A percentile compares a stretch with the other conserved stretches of the same genome.
Conservation (phyloP, 2,797 vertebrate species). For the Sebastes cheni region DNA sequence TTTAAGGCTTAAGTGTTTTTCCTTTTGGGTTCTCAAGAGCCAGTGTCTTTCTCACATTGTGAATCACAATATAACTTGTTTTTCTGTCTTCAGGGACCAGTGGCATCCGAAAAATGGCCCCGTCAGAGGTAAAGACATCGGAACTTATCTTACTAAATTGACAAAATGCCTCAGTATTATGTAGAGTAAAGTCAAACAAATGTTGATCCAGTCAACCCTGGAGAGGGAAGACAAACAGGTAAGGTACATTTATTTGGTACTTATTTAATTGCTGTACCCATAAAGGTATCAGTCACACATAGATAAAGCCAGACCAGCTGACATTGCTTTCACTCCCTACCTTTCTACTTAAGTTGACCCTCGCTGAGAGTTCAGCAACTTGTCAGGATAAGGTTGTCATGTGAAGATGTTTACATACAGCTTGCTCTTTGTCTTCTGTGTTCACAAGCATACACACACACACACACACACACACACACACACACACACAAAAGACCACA, state of each 20-base stretch:
- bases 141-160: not conserved
- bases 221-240: not conserved
- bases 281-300: not conserved
- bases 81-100: constrained; percentile 75
- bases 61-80: constrained; percentile 8
- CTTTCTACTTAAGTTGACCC: not conserved
- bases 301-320: not conserved
- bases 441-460: not conserved
- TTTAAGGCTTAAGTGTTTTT: not conserved
- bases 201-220: constrained; percentile 18
- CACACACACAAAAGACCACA: not conserved
- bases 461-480: too few relatives aligned
- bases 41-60: not conserved
- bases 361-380: not conserved
- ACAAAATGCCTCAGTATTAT: not conserved
- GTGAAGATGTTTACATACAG: constrained; percentile 19
- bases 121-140: constrained; percentile 78
- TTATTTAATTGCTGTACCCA: not conserved
- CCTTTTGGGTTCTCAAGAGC: not conserved
- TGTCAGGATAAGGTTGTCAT: constrained; percentile 1
- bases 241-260: not conserved
- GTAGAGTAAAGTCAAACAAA: constrained; percentile 6
- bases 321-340: not conserved
- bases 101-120: constrained; percentile 81
- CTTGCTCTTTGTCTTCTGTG: constrained; percentile 6